Evolutionary conservation across 1,140 invertebrate genomes (phyloP), one percentile per base, ranked within the genome.

Genomic region (Zaprionus kolodkinae): DNA sequence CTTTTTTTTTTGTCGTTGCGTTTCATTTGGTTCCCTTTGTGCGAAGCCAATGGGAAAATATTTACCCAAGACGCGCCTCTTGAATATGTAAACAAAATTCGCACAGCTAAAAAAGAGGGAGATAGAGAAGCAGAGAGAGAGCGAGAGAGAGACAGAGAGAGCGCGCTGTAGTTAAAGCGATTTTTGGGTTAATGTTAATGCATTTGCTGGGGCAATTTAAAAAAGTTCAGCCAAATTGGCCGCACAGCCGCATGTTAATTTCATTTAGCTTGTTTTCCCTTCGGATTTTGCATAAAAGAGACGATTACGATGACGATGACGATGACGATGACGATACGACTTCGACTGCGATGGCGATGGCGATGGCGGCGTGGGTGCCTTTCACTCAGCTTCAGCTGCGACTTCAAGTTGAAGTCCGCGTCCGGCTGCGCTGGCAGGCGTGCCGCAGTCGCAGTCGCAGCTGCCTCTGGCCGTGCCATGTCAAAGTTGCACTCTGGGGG

Each of bases 121-220:
- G 9, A 11, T 21, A 9, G 11, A 50, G 30, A 36, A 33, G 12
- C n/a, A 33, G 43, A 25, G 17, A n/a, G 57, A 48, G 38, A 17
- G n/a, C 12, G 59, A 43, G 17, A 33, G 48, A 2, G 12, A 65
- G 27, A 59, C 66, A 68, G 64, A 52, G n/a, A 21, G 21, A 21
- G 21, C 21, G 57, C 38, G 50, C 17, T 71, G 56, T 43, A 74
- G 72, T 71, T 71, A 52, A 65, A 36, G 43, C 45, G 72, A 75
- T 80, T 88, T 86, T 78, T 87, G 80, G 84, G 83, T 87, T 87
- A 88, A 87, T 88, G 84, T 72, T 84, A 75, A 87, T 87, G 83
- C 84, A 84, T 88, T 76, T 77, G 67, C 67, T 79, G 84, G 72
- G 72, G 80, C 77, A 88, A 87, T 88, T 87, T 88, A 88, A 87